Percentiles rank a stretch among this genome's conserved stretches.
Evolutionary conservation across 1,140 invertebrate genomes (phyloP).

Genomic region (Trinorchestia longiramus): DNA sequence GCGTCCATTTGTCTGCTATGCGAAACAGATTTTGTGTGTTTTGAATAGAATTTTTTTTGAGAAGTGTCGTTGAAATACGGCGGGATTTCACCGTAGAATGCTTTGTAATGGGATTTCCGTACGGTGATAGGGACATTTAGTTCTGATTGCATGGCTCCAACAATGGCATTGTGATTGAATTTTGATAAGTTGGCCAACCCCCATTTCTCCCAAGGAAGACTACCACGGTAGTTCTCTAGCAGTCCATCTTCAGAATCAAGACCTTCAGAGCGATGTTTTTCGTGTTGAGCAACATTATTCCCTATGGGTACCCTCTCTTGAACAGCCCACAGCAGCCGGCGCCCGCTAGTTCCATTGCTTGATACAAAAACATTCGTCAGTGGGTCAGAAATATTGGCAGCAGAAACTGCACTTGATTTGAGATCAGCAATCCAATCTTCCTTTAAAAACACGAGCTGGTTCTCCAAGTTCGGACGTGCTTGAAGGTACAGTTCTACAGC

Average conservation of each 20-base stretch:
- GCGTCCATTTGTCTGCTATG: not conserved
- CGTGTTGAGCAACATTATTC: not conserved
- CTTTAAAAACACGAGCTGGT: not conserved
- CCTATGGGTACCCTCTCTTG: not conserved
- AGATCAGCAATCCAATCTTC: not conserved
- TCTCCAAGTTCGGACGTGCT: not conserved
- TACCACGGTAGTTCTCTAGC: not conserved
- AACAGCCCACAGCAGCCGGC: slow-evolving; percentile 6
- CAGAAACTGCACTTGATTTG: not conserved
- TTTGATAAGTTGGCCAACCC: too few relatives aligned
- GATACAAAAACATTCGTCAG: not conserved
- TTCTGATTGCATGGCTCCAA: not conserved
- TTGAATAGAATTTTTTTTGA: not conserved
- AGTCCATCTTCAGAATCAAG: not conserved
- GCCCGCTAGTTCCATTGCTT: not conserved
- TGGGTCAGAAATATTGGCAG: not conserved
- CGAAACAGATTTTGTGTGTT: not conserved
- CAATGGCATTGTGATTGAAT: not conserved
- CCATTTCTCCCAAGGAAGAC: not conserved
- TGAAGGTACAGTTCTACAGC: not conserved
- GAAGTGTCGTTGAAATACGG: not conserved
- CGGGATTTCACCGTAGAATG: not conserved
- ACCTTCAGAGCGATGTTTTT: not conserved
- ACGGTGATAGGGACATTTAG: not conserved
- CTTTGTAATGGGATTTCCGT: not conserved